Evolutionary conservation across 2,888 invertebrate genomes (phyloP).

Genomic region (Drosophila algonquin): DNA sequence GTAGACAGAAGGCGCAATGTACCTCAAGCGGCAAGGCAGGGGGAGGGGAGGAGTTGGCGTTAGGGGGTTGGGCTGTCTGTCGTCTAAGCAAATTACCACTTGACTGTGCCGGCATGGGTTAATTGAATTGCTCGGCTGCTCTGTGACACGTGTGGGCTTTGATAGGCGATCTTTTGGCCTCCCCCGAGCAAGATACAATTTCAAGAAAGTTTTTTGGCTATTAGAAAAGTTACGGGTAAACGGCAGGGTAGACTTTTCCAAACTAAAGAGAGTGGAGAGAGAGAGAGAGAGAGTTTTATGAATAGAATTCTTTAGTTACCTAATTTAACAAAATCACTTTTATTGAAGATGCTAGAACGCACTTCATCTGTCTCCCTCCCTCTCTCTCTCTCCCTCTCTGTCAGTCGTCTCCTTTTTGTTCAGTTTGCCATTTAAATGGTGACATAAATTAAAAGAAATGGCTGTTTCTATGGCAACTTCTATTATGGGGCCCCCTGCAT

Average conservation of each 20-base stretch:
- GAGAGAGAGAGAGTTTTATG: no score
- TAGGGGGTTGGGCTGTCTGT: conserved; percentile 4
- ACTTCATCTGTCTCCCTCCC: neutral
- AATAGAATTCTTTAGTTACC: neutral
- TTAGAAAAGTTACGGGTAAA: conserved; percentile 19
- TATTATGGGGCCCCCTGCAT: conserved; percentile 40
- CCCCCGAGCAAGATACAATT: neutral
- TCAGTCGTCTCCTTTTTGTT: conserved; percentile 10
- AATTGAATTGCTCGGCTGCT: conserved; percentile 66
- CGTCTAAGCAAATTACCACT: conserved; percentile 64
- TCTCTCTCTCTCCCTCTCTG: no score
- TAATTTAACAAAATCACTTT: neutral
- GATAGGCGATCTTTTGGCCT: conserved; percentile 37
- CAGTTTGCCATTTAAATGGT: conserved; percentile 48
- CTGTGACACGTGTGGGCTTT: conserved; percentile 47
- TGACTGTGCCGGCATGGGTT: conserved; percentile 51
- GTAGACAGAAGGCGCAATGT: conserved; percentile 14
- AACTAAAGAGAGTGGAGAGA: no score
- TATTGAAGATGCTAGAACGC: neutral
- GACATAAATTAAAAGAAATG: conserved; percentile 53
- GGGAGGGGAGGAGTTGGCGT: neutral
- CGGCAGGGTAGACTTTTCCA: neutral
- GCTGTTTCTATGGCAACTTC: conserved; percentile 30
- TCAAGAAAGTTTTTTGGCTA: neutral
- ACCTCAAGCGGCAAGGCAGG: no score